Evolutionary conservation across 2,113 vertebrate genomes (phyloP).

Genomic region (Heterocephalus glaber): DNA sequence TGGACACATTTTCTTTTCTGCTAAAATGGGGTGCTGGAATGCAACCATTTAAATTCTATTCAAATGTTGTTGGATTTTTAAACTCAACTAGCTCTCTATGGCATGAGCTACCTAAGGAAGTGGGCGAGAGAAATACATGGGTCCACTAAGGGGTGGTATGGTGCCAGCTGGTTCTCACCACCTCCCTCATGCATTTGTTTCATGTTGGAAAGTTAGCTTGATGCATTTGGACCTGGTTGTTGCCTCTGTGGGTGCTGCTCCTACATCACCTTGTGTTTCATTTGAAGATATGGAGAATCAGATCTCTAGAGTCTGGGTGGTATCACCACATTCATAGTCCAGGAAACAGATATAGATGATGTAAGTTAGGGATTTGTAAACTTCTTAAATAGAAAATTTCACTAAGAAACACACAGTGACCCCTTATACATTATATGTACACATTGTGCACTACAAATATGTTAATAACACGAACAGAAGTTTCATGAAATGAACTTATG

Average conservation of each 20-base stretch:
- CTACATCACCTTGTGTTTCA: neutral
- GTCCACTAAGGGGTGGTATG: neutral
- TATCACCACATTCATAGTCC: neutral
- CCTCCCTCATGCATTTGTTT: neutral
- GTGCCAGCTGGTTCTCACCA: neutral
- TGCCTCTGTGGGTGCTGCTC: neutral
- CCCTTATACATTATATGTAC: neutral
- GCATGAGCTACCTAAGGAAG: neutral
- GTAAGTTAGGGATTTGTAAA: neutral
- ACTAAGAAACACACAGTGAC: neutral
- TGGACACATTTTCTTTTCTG: neutral
- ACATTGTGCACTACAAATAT: neutral
- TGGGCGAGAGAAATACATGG: neutral
- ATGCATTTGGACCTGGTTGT: neutral
- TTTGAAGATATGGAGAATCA: neutral
- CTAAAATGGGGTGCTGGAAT: neutral
- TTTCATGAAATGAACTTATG: neutral
- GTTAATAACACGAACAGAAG: neutral
- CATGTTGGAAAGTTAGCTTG: neutral
- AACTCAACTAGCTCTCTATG: neutral
- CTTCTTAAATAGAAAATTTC: neutral
- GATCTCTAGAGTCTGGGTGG: neutral
- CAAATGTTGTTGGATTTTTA: slow-evolving; percentile 1
- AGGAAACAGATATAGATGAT: neutral
- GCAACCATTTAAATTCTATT: slow-evolving; percentile 24